Conservation (phyloP, 1,140 invertebrate species). For the Portunus trituberculatus region DNA sequence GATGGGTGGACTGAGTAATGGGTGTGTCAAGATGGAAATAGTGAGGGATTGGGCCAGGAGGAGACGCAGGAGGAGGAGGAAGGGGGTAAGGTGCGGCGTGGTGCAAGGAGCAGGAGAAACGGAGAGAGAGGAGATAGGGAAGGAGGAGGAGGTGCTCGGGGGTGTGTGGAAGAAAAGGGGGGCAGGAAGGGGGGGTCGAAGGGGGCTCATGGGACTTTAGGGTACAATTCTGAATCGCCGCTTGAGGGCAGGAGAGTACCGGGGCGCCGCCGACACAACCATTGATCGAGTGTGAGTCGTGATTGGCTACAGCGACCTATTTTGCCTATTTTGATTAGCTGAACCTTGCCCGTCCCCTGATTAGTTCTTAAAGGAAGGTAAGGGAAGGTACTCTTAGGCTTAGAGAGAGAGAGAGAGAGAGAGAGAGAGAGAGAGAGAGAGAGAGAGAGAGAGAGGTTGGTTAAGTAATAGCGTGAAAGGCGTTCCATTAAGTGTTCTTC, state of each 20-base stretch:
- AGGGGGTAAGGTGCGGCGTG: not conserved
- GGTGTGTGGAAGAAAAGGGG: not conserved
- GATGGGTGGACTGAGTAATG: constrained; percentile 11
- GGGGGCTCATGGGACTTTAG: constrained; percentile 4
- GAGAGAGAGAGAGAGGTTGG: too few relatives aligned
- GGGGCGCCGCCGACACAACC: constrained; percentile 46
- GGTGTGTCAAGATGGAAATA: not conserved
- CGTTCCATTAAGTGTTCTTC: too few relatives aligned
- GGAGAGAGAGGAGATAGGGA: not conserved
- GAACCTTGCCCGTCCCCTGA: not conserved
- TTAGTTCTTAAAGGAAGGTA: not conserved
- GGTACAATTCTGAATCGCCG: constrained; percentile 56
- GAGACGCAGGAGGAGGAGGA: not conserved
- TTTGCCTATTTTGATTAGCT: constrained; percentile 15
- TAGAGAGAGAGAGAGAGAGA: too few relatives aligned
- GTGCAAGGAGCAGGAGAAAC: not conserved
- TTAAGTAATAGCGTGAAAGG: too few relatives aligned
- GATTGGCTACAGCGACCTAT: constrained; percentile 8
- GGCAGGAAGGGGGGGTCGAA: not conserved
- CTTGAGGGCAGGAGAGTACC: constrained; percentile 48
- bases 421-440: too few relatives aligned
- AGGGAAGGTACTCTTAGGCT: too few relatives aligned
- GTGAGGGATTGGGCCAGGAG: not conserved
- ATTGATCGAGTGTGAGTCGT: constrained; percentile 60
- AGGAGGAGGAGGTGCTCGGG: not conserved